Base-by-base conservation (phyloP, 2,797 vertebrate species). In the Triplophysa yarkandensis region DNA sequence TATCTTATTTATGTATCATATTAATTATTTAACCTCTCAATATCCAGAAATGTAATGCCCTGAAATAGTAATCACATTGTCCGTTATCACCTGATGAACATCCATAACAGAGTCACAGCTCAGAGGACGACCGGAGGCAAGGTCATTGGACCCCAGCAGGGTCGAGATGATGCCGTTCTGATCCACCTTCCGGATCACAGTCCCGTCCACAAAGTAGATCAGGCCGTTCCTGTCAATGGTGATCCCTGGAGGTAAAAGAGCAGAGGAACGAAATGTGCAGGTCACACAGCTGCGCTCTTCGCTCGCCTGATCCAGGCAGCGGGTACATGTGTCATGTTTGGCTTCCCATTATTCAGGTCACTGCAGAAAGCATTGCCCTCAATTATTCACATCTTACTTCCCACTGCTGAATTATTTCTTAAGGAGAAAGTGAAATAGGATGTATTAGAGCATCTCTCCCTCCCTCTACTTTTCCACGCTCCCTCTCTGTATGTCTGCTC, bases 51-150 rank as follows among this genome's bases (percentile, higher is more conserved):
- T 54, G 13, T 16, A 52, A 2, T 3, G 7, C 7, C 13, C 7
- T 21, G 8, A 19, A 48, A 5, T 48, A 9, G 43, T 46, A 8
- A 23, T 27, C 60, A 80, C 19, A 30, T 43, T 25, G 25, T 39
- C 23, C 16, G 4, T n/a, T 54, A 36, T 81, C 93, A 99, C 98
- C 97, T 99, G 95, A 85, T 94, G 96, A 89, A 98, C 93, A 83
- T 98, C 96, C 96, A 99, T 99, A 90, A 95, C 96, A 7, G 92
- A 95, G 86, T 99, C 98, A 74, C 98, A 99, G 64, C 94, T 97
- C 67, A 99, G 86, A 50, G 97, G 97, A 58, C 95, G 93, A 36
- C 96, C 96, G 0, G 98, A 98, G 0, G 96, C 97, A 82, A 99
- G 91, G 86, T 99, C 98, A 0, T 98, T 98, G 57, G 96, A 98